Conservation (phyloP, 1,140 invertebrate genomes). For the Meloidogyne floridensis region DNA sequence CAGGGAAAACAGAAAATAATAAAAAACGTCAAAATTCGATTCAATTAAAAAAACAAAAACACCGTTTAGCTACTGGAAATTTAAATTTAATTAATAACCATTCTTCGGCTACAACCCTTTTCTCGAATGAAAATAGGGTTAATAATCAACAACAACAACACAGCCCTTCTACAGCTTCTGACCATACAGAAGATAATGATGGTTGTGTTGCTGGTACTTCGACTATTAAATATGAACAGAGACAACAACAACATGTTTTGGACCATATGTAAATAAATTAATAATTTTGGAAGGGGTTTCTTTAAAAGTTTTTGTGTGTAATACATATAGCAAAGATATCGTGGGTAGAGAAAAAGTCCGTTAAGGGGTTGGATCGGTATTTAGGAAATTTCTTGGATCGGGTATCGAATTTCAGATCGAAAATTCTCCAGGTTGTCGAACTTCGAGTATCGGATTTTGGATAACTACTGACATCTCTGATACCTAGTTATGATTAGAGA, state of each 20-base stretch:
- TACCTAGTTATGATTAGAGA: too few species aligned
- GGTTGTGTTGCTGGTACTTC: background rate
- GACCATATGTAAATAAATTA: conserved; percentile 36
- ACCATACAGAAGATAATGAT: conserved; percentile 45
- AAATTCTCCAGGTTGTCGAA: too few species aligned
- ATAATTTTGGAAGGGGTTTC: background rate
- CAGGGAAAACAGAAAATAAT: background rate
- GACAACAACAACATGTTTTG: background rate
- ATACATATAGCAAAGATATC: too few species aligned
- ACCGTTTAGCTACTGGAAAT: background rate
- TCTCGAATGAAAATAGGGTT: conserved; percentile 19
- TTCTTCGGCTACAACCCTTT: conserved; percentile 2
- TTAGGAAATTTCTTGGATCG: too few species aligned
- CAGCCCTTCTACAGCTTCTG: conserved; percentile 51
- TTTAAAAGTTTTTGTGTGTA: too few species aligned
- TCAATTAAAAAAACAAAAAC: background rate
- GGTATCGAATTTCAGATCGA: too few species aligned
- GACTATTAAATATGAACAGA: background rate
- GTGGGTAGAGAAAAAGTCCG: too few species aligned
- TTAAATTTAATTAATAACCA: background rate
- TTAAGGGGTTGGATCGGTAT: too few species aligned
- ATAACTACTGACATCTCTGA: too few species aligned
- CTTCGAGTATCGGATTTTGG: too few species aligned
- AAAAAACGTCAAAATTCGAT: background rate
- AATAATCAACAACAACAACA: conserved; percentile 16